Evolutionary conservation across 2,797 vertebrate genomes (phyloP), one percentile per base, ranked within the genome.

Genomic region (Cynodonichthys magdalenae): DNA sequence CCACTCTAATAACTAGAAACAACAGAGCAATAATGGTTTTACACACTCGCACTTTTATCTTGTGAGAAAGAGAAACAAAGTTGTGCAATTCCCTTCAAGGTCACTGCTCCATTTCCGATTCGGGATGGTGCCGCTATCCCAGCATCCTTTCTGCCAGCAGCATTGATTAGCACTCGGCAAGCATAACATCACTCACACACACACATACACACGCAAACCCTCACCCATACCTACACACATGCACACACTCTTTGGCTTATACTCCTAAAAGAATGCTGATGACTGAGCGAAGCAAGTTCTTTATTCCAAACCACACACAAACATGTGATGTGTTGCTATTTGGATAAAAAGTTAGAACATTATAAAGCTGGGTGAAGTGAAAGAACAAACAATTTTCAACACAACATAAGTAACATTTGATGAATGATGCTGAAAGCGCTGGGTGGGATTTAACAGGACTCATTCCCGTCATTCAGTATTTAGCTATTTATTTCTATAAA

Each of bases 161-260:
- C 89, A 90, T 90, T 88, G 88, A 91, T 91, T 91, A 90, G 82
- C 66, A 89, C 88, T 87, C 87, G 24, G 74, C 67, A 85, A 84
- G 79, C 84, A 82, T 86, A 89, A 84, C 81, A 81, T 85, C 80
- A 79, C 54, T n/a, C 77, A 59, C 59, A 12, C 59, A 60, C 36
- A 47, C 53, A 28, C 41, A 49, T 47, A 44, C 46, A 0, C 61
- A 28, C 24, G 24, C 59, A 60, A 44, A 52, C 24, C 63, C 45
- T 31, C 59, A 59, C 52, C 52, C 6, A 31, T 61, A 19, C 59
- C 15, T 36, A 39, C 53, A 31, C 44, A 48, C 49, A 44, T 42
- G 0, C 65, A 28, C 52, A 63, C 48, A 36, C 31, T 55, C 34
- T 55, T 54, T 64, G 58, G 65, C 53, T 74, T 45, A 46, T 44